phyloP scores from a whole-genome alignment of 92 coral and sea anemone genomes.

The Anthopleura xanthogrammica region DNA sequence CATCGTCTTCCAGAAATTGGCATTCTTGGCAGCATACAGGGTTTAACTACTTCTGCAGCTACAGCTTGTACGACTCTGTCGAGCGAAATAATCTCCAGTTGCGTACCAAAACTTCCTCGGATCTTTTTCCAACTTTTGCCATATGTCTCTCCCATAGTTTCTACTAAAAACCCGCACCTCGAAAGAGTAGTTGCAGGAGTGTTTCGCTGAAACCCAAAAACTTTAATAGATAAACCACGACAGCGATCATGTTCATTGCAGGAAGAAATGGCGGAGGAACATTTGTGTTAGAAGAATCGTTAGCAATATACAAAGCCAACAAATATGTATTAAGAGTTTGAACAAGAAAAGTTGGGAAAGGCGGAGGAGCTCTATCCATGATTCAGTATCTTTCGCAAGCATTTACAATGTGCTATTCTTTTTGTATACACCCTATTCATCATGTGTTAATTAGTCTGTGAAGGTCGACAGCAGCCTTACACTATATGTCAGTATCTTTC shows the following conservation, averaged over 20 bases:
- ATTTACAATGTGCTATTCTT: no score
- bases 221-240: neutral
- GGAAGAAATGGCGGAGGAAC: neutral
- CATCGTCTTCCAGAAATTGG: constrained; percentile 21
- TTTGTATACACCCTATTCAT: no score
- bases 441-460: no score
- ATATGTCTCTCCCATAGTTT: constrained; percentile 27
- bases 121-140: neutral
- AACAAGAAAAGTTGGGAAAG: neutral
- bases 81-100: constrained; percentile 26
- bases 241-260: neutral
- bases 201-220: neutral
- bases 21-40: constrained; percentile 14
- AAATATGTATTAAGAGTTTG: constrained; percentile 18
- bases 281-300: neutral
- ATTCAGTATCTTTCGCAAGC: no score
- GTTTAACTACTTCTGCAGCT: neutral
- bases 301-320: neutral
- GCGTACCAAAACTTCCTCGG: constrained; percentile 29
- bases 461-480: no score
- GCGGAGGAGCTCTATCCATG: constrained; percentile 19
- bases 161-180: neutral
- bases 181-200: neutral
- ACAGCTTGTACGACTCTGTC: neutral
- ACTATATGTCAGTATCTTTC: no score